Base-by-base conservation (phyloP, 2,888 invertebrate species). In the Clostera curtula region DNA sequence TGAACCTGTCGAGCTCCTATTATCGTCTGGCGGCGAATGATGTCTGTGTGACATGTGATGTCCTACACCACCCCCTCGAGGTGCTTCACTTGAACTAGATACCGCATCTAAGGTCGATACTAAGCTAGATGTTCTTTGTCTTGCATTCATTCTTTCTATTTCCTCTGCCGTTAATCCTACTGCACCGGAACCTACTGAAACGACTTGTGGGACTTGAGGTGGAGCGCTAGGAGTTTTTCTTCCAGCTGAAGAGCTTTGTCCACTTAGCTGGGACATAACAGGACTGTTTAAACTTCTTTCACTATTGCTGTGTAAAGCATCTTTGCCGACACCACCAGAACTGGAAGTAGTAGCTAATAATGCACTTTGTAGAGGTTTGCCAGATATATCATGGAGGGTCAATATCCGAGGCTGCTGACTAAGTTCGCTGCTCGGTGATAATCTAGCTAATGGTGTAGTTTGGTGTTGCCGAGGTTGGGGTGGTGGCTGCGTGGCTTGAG, bases 81-180 rank as follows among this genome's bases (percentile, higher is more conserved):
- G 90, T 1, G 91, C 93, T 67, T 91, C 93, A 58, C 93, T 93
- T 23, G 92, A 94, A 42, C 95, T 95, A 14, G 96, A 96, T n/a
- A 96, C 95, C 1, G 94, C 96, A 70, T 97, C 97, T 48, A 96
- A 80, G 2, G 97, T 95, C 18, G 95, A 95, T 2, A 96, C 95
- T 44, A 97, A 85, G 65, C 96, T 96, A 17, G 95, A 94, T 13
- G 95, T 95, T 41, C 95, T 85, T 13, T 96, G 95, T 27, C 96
- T 85, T 1, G 93, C 91, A 69, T 95, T 95, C 56, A 96, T 87
- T 61, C 96, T 86, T 66, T 96, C 95, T 41, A 97, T 94, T 79
- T 97, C 96, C 73, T 96, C 96, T 14, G 96, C 93, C 0, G 96
- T 96, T 6, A 97, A 79, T 0, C 96, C 96, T 74, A 95, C 93